Base-by-base conservation (phyloP, 1,140 invertebrate species). In the Drosophila kohkoa region DNA sequence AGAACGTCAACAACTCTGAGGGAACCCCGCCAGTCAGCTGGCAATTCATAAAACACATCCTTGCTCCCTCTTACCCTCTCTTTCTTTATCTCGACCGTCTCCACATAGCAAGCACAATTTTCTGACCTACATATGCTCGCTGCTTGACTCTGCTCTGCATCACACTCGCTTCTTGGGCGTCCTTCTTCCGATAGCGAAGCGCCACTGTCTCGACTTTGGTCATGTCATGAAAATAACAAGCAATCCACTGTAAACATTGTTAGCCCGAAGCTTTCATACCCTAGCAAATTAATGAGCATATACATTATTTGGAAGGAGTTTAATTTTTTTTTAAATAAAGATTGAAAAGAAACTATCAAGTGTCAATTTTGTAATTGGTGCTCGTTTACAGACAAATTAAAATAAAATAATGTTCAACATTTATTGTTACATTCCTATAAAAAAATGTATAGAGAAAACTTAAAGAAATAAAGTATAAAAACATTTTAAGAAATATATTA, bases 111-210 rank as follows among this genome's bases (percentile, higher is more conserved):
- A 32, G 58, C 54, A 70, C 75, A 52, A 62, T 87, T 43, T 81
- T 58, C 75, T 89, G 85, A 89, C 85, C 81, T 88, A 88, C 77
- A 76, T 79, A 81, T 75, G 75, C 62, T 78, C 75, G 55, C 78
- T 78, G 75, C 78, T 78, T 78, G 75, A 77, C 70, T 80, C 75
- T 51, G 64, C 74, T 80, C 75, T 51, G 64, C 74, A 68, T 77
- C 77, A 55, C 38, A 55, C 55, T 79, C 51, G 63, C 64, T 70
- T 78, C 80, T 68, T 72, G 62, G 82, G 60, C 65, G 76, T 70
- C 55, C 63, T 63, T 67, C 49, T 63, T 67, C 49, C 68, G 81
- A 55, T 70, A 69, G 75, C 69, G 69, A 25, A 69, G 75, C 69
- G 69, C 35, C 69, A 66, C 32, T 45, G 69, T 67, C 66, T 63